Evolutionary conservation across 1,140 invertebrate genomes (phyloP).

Genomic region (Penaeus vannamei): DNA sequence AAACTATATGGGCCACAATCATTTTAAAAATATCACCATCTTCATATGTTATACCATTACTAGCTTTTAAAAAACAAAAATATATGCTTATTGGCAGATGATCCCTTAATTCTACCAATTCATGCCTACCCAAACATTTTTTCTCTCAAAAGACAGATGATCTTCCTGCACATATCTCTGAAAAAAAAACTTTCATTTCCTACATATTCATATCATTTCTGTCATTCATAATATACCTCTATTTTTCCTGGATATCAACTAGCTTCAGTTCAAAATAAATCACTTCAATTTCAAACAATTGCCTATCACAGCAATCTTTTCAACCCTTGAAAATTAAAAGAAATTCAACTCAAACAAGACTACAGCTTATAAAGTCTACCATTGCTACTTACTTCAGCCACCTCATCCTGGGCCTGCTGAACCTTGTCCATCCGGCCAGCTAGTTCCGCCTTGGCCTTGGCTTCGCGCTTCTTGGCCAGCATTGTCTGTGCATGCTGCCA

Average conservation of each 20-base stretch:
- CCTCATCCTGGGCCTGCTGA: conserved; percentile 90
- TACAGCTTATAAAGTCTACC: conserved; percentile 24
- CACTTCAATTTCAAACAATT: no score
- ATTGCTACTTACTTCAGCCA: conserved; percentile 82
- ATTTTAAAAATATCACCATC: no score
- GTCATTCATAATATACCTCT: background rate
- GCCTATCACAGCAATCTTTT: conserved; percentile 1
- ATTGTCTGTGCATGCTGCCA: conserved; percentile 98
- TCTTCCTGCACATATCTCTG: no score
- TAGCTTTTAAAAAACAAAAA: no score
- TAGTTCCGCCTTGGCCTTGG: conserved; percentile 92
- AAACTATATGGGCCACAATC: no score
- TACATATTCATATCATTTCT: background rate
- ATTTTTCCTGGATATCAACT: background rate
- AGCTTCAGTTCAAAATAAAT: no score
- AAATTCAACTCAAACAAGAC: background rate
- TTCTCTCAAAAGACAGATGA: no score
- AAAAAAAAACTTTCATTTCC: no score
- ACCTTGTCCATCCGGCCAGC: conserved; percentile 90
- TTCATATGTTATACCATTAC: no score
- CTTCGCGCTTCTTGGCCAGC: conserved; percentile 94
- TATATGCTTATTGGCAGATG: no score
- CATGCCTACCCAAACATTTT: no score
- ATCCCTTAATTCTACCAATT: no score
- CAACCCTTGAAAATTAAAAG: background rate